A percentile compares a stretch with the other conserved stretches of the same genome.
phyloP scores from a whole-genome alignment of 2,797 vertebrate species.

The Hylomyscus alleni region DNA sequence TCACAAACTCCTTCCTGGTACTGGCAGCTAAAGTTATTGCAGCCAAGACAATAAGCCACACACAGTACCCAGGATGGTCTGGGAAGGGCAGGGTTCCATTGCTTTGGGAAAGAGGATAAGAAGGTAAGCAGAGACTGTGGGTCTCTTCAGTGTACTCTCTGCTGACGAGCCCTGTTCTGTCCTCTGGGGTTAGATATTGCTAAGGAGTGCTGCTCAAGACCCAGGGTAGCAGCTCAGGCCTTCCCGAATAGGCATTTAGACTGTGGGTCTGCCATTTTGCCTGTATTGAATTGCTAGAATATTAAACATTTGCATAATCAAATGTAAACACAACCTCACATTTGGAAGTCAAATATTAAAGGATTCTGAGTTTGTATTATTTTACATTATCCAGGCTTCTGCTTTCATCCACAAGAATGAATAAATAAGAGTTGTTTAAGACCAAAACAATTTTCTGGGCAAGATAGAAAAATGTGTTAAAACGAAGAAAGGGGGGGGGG shows the following conservation, averaged over 20 bases:
- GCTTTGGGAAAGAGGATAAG: not conserved
- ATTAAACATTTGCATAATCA: conserved; percentile 67
- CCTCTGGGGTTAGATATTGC: not conserved
- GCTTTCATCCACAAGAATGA: conserved; percentile 58
- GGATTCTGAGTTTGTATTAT: conserved; percentile 67
- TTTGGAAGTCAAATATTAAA: conserved; percentile 76
- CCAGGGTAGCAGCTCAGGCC: not conserved
- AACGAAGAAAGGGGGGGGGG: not conserved
- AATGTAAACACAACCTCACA: conserved; percentile 55
- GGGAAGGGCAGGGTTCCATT: not conserved
- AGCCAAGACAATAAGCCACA: fast-evolving
- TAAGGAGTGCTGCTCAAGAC: not conserved
- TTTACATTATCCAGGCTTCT: conserved; percentile 67
- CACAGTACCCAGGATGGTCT: not conserved
- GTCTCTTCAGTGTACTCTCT: not conserved
- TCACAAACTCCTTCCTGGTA: not conserved
- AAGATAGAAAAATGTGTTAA: conserved; percentile 58
- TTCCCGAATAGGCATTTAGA: not conserved
- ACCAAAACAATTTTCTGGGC: conserved; percentile 71
- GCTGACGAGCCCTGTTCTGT: too few relatives aligned
- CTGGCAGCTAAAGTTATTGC: not conserved
- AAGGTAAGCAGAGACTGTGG: too few relatives aligned
- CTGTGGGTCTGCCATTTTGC: conserved; percentile 15
- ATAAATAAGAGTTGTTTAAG: conserved; percentile 73
- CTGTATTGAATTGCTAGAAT: conserved; percentile 54